Base-by-base conservation (phyloP, 2,888 invertebrate genomes). In the Phengaris arion region DNA sequence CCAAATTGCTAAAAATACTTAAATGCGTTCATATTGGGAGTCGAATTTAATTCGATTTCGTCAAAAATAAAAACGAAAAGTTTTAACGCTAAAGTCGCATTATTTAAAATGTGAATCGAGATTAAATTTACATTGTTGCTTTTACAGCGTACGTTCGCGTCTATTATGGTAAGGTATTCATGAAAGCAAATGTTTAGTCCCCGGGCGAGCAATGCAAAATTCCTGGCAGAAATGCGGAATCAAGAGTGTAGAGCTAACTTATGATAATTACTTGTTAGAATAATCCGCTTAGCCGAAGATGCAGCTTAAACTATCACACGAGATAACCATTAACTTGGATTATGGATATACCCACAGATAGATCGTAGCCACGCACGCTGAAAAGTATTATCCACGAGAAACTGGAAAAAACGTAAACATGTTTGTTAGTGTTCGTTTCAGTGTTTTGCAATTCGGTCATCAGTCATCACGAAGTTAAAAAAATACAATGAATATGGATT, bases 91-190 rank as follows among this genome's bases (percentile, higher is more conserved):
- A 80, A 83, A 81, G 80, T 83, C 80, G 80, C 81, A 81, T 86
- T 87, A 87, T 86, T 86, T 86, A 86, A 83, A 86, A 85, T 83
- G 85, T 84, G 85, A 87, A 87, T 87, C 85, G 85, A 88, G 89
- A 90, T 91, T 89, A 91, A 90, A 91, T 90, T 90, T 91, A 89
- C 91, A 90, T 89, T 89, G 91, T 89, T 87, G 88, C 87, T 86
- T 88, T 87, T 87, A 86, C 82, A 82, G 82, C 82, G 83, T 83
- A 83, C 81, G 83, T 84, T 85, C 81, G 82, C 86, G 85, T 89
- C 87, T 89, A 89, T 89, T 90, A 88, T 90, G 89, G 86, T 89
- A 90, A 88, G 88, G 89, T 89, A 92, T 92, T 91, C 92, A 91
- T 91, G 90, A 90, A 88, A 87, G 88, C 86, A 87, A 90, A 88